Evolutionary conservation across 2,113 vertebrate species (phyloP).

Genomic region (Pseudois nayaur): DNA sequence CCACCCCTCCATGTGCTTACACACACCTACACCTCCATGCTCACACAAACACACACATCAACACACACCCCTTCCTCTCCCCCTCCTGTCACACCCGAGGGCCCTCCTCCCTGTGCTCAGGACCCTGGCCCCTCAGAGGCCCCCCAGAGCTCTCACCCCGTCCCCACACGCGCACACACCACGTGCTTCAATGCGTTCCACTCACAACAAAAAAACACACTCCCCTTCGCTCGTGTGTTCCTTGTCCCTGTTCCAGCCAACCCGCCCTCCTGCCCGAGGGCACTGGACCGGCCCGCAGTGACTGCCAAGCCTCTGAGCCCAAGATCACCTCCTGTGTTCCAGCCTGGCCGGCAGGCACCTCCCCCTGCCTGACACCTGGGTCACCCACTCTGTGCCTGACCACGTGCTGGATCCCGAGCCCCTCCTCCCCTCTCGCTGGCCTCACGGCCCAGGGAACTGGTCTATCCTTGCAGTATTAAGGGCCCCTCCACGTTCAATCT

Average conservation of each 20-base stretch:
- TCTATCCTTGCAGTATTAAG: background rate
- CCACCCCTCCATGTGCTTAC: too few relatives aligned
- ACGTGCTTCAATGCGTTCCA: background rate
- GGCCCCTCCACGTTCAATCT: background rate
- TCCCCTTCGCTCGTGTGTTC: background rate
- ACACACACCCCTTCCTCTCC: background rate
- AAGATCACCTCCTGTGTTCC: background rate
- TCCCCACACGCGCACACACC: background rate
- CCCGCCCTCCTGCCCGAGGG: background rate
- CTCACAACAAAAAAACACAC: background rate
- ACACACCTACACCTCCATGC: too few relatives aligned
- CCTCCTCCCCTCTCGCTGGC: background rate
- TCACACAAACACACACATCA: background rate
- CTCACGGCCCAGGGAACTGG: background rate
- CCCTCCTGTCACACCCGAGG: background rate
- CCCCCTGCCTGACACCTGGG: rapidly evolving
- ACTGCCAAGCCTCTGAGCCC: background rate
- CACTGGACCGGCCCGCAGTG: rapidly evolving
- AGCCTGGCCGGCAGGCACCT: background rate
- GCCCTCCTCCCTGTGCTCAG: background rate
- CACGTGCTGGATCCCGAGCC: background rate
- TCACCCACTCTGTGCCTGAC: background rate
- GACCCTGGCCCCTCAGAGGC: background rate
- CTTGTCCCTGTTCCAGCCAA: background rate
- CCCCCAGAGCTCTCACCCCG: background rate